Evolutionary conservation across 2,113 vertebrate genomes (phyloP).

Genomic region (Proterorhinus semilunaris): DNA sequence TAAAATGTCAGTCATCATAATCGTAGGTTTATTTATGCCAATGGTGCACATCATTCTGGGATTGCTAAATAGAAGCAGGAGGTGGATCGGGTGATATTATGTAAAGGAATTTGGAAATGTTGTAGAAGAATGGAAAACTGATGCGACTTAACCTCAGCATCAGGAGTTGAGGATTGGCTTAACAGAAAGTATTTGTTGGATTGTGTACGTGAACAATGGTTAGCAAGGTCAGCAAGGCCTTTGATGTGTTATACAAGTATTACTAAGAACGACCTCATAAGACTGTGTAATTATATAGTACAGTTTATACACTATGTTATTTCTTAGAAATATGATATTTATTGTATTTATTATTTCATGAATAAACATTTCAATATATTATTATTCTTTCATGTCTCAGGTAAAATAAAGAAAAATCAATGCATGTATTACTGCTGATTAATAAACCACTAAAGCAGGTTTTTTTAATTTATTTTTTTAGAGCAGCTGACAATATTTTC

Average conservation of each 20-base stretch:
- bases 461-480: too few relatives aligned
- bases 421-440: not conserved
- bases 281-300: not conserved
- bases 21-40: not conserved
- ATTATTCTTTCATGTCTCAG: not conserved
- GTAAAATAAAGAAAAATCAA: not conserved
- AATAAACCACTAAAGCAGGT: not conserved
- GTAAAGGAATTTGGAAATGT: slow-evolving; percentile 42
- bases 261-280: slow-evolving; percentile 19
- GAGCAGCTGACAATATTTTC: too few relatives aligned
- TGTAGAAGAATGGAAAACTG: slow-evolving; percentile 39
- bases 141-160: slow-evolving; percentile 11
- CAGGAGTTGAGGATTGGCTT: slow-evolving; percentile 33
- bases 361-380: not conserved
- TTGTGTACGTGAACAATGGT: slow-evolving; percentile 24
- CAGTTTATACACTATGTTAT: slow-evolving; percentile 32
- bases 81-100: slow-evolving; percentile 18
- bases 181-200: slow-evolving; percentile 18
- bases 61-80: slow-evolving; percentile 14
- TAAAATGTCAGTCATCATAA: too few relatives aligned
- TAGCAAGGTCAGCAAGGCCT: slow-evolving; percentile 2
- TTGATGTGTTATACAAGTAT: slow-evolving; percentile 17
- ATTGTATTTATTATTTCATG: slow-evolving; percentile 23
- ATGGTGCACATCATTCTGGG: not conserved
- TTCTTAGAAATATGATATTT: slow-evolving; percentile 52